Evolutionary conservation across 2,888 invertebrate species (phyloP).

Genomic region (Autographa pulchrina): DNA sequence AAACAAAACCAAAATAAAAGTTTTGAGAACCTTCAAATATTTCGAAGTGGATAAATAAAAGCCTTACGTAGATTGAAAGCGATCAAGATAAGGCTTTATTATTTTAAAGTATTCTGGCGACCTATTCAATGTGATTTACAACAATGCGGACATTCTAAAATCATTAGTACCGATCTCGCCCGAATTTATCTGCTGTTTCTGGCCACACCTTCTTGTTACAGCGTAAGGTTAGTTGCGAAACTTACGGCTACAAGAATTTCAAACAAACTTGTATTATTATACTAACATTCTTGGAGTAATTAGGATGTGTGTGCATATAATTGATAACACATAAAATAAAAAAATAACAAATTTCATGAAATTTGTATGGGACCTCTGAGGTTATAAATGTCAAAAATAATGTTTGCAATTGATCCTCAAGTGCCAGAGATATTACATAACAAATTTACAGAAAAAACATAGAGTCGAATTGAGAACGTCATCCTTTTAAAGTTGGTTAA

Average conservation of each 20-base stretch:
- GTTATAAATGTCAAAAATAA: too few relatives aligned
- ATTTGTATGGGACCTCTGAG: too few relatives aligned
- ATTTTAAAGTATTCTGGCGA: background rate
- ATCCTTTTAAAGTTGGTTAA: too few relatives aligned
- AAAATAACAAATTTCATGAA: too few relatives aligned
- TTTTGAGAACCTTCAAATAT: background rate
- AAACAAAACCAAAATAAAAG: too few relatives aligned
- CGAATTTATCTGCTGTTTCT: slow-evolving; percentile 15
- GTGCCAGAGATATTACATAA: too few relatives aligned
- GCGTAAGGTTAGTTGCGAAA: slow-evolving; percentile 33
- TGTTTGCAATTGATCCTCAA: too few relatives aligned
- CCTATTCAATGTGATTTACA: slow-evolving; percentile 9
- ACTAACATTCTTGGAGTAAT: too few relatives aligned
- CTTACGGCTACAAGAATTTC: background rate
- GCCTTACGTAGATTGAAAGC: background rate
- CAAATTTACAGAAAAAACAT: too few relatives aligned
- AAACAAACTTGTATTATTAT: background rate
- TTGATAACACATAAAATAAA: too few relatives aligned
- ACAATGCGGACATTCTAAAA: slow-evolving; percentile 36
- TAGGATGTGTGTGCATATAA: too few relatives aligned
- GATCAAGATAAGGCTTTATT: background rate
- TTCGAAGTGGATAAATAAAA: background rate
- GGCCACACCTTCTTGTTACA: slow-evolving; percentile 27
- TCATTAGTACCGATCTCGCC: slow-evolving; percentile 12
- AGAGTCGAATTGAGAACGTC: too few relatives aligned